Conservation (phyloP, 2,797 vertebrate species). For the Pseudochirops corinnae region DNA sequence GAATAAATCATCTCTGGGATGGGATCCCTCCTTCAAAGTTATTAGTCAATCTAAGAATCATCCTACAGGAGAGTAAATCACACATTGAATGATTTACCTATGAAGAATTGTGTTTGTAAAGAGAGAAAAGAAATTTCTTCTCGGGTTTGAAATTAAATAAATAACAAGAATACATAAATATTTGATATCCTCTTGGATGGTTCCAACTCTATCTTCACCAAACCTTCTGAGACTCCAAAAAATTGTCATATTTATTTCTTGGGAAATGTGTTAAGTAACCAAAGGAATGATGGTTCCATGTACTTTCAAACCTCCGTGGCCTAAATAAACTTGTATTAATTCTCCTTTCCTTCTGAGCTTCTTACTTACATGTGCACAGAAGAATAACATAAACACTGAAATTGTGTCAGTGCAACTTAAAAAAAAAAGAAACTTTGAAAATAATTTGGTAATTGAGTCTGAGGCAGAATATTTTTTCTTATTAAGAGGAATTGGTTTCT, state of each 20-base stretch:
- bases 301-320: neutral
- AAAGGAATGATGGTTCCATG: neutral
- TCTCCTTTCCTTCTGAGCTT: neutral
- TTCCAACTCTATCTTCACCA: neutral
- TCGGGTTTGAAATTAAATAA: neutral
- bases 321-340: neutral
- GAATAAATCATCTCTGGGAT: slow-evolving; percentile 37
- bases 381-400: neutral
- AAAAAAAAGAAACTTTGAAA: slow-evolving; percentile 2
- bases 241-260: neutral
- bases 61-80: slow-evolving; percentile 13
- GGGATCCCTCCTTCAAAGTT: slow-evolving; percentile 24
- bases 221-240: neutral
- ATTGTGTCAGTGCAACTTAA: neutral
- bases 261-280: neutral
- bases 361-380: neutral
- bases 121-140: slow-evolving; percentile 9
- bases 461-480: neutral
- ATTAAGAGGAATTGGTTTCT: neutral
- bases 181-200: slow-evolving; percentile 9
- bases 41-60: slow-evolving; percentile 5
- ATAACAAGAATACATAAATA: neutral
- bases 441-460: neutral
- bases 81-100: neutral
- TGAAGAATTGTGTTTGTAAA: neutral